Conservation (phyloP, 2,797 vertebrate species). For the Yasuhikotakia modesta region DNA sequence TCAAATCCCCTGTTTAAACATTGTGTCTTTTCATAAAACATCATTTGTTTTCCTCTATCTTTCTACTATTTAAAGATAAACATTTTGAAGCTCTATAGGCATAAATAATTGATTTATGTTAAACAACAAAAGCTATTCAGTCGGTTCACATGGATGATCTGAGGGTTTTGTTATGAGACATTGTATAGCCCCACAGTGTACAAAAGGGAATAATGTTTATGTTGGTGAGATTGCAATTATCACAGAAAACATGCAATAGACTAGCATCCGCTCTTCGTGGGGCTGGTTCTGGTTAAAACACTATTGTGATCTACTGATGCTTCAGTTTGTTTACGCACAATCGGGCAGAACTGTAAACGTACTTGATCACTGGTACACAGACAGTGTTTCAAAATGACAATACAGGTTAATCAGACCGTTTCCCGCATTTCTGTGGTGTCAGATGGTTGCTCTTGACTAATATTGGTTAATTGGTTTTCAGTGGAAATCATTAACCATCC, state of each 20-base stretch:
- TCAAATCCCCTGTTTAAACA: constrained; percentile 67
- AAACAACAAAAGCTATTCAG: constrained; percentile 69
- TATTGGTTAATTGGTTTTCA: constrained; percentile 34
- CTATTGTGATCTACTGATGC: constrained; percentile 66
- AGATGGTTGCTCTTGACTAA: constrained; percentile 28
- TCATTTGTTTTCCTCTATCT: constrained; percentile 72
- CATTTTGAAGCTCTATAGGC: constrained; percentile 75
- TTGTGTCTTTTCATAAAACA: constrained; percentile 68
- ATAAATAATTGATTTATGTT: constrained; percentile 79
- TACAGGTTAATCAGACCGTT: constrained; percentile 53
- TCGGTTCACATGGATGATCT: constrained; percentile 67
- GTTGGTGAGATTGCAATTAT: constrained; percentile 74
- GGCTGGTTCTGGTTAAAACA: constrained; percentile 76
- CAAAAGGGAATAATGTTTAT: constrained; percentile 79
- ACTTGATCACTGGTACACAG: constrained; percentile 57
- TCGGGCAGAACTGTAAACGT: constrained; percentile 70
- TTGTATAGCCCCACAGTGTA: constrained; percentile 59
- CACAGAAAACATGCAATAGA: constrained; percentile 68
- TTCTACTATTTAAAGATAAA: constrained; percentile 71
- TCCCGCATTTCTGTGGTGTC: constrained; percentile 46
- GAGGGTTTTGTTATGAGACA: constrained; percentile 66
- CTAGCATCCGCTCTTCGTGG: constrained; percentile 50
- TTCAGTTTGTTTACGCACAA: constrained; percentile 71
- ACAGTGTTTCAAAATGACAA: constrained; percentile 48
- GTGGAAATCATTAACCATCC: constrained; percentile 1